These are phyloP conservation scores for Procapra przewalskii DNA, from an alignment of 2,113 vertebrate genomes.

Conservation along the genomic window DNA sequence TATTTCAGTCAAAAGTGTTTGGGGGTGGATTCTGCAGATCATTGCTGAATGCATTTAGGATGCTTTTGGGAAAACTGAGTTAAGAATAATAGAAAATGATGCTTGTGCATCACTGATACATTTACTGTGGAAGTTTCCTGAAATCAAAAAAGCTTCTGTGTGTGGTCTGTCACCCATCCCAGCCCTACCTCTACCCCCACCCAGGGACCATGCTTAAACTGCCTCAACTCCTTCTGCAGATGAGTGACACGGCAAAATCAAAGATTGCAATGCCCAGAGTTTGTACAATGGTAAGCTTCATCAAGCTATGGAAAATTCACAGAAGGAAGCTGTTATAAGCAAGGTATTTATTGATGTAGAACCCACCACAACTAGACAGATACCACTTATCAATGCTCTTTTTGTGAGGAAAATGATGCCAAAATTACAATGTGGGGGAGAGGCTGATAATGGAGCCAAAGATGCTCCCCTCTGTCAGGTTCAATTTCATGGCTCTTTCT, in stretches of 20 bases:
- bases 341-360: conserved; percentile 50
- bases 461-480: background rate
- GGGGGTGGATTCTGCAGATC: background rate
- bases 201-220: background rate
- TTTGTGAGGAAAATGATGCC: conserved; percentile 28
- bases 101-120: background rate
- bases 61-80: conserved; percentile 2
- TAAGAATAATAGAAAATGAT: background rate
- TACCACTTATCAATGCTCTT: conserved; percentile 56
- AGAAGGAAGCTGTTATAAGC: conserved; percentile 59
- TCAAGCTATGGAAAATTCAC: conserved; percentile 36
- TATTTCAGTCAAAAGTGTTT: background rate
- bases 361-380: conserved; percentile 26
- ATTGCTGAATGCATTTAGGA: background rate
- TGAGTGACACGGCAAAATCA: background rate
- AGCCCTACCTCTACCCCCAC: background rate
- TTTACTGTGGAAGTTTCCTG: background rate
- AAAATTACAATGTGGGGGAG: background rate
- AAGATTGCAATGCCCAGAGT: background rate
- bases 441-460: background rate
- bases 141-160: background rate
- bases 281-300: background rate
- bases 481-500: background rate
- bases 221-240: background rate
- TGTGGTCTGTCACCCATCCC: background rate